phyloP scores from a whole-genome alignment of 2,113 vertebrate genomes.

The Dicentrarchus labrax region DNA sequence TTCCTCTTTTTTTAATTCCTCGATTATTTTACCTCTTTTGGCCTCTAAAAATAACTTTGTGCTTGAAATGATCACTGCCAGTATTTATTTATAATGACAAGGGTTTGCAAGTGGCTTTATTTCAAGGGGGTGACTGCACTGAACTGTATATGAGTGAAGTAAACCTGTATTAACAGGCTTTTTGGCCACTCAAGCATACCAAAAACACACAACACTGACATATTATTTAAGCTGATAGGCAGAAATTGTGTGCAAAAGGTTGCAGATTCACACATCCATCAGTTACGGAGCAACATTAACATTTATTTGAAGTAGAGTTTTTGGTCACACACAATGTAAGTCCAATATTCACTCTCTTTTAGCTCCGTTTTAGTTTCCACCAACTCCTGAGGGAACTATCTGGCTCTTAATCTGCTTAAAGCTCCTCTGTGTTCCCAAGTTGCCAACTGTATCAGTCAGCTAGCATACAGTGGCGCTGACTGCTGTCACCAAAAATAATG shows the following conservation, averaged over 20 bases:
- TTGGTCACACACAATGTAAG: too few relatives aligned
- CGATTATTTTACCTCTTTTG: background rate
- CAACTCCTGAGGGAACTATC: background rate
- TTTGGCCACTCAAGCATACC: too few relatives aligned
- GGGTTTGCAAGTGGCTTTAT: background rate
- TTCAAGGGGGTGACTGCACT: background rate
- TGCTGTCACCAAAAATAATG: too few relatives aligned
- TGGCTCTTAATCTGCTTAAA: background rate
- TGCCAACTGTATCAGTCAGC: background rate
- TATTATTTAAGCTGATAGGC: background rate
- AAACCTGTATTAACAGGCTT: background rate
- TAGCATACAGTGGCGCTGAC: too few relatives aligned
- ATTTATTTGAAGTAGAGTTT: background rate
- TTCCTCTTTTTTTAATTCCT: background rate
- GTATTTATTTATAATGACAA: background rate
- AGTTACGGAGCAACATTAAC: background rate
- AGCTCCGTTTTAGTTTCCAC: background rate
- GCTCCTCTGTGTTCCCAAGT: background rate
- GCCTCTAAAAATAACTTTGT: background rate
- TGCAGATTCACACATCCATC: background rate
- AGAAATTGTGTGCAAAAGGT: background rate
- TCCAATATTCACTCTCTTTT: background rate
- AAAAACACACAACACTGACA: background rate
- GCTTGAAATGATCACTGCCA: background rate
- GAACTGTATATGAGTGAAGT: background rate